phyloP scores from a whole-genome alignment of 1,140 invertebrate species.

The Colletes latitarsis region DNA sequence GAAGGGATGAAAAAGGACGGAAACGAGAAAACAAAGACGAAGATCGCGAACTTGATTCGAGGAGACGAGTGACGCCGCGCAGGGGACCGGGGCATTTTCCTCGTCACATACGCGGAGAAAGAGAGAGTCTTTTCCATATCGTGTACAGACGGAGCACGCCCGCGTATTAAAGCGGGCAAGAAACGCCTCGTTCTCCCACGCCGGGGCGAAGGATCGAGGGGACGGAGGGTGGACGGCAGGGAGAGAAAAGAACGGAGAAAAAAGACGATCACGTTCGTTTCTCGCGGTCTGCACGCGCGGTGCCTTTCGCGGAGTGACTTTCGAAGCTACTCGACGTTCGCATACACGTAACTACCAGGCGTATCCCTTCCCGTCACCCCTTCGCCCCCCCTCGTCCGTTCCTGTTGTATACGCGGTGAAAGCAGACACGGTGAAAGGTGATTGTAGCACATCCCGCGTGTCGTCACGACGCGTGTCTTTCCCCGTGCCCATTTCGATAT shows the following conservation, averaged over 20 bases:
- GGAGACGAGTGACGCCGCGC: no score
- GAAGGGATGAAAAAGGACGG: no score
- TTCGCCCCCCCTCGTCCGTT: constrained; percentile 32
- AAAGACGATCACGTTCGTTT: constrained; percentile 55
- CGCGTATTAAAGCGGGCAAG: constrained; percentile 50
- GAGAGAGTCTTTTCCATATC: constrained; percentile 19
- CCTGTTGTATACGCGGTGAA: constrained; percentile 41
- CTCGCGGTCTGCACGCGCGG: constrained; percentile 48
- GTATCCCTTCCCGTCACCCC: constrained; percentile 36
- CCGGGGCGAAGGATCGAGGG: constrained; percentile 1
- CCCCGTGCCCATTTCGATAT: constrained; percentile 14
- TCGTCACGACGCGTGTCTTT: constrained; percentile 28
- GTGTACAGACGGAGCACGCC: neutral
- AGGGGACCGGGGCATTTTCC: constrained; percentile 11
- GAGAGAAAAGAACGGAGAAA: constrained; percentile 8
- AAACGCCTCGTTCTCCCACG: constrained; percentile 54
- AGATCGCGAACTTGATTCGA: no score
- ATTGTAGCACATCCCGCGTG: constrained; percentile 40
- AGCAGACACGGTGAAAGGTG: constrained; percentile 52
- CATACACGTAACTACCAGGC: constrained; percentile 45
- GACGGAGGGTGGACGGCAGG: neutral
- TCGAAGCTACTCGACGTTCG: constrained; percentile 57
- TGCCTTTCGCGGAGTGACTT: constrained; percentile 60
- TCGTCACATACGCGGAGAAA: neutral
- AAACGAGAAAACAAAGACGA: no score